Base-by-base conservation (phyloP, 2,113 vertebrate genomes). In the Prochilodus magdalenae region DNA sequence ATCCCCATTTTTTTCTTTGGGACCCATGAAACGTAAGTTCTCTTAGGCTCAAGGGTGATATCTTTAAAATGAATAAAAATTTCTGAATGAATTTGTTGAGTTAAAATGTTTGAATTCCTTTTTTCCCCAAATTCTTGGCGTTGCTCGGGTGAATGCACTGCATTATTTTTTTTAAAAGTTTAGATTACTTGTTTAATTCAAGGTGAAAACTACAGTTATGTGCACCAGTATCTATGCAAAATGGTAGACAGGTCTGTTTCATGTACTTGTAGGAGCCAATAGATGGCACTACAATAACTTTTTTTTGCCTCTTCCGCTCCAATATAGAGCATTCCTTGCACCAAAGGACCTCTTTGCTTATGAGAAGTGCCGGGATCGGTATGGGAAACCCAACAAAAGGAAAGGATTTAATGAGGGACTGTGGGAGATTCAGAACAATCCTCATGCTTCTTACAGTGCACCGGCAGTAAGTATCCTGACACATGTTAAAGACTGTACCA, bases 361-460 rank as follows among this genome's bases (percentile, higher is more conserved):
- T 44, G 97, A 99, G 78, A 99, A 99, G 33, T 96, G 94, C 79
- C 95, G 94, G 74, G 97, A 99, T 40, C 97, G 97, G 85, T 99
- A 97, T 6, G 97, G 98, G 40, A 99, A 99, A 77, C 96, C 97
- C 75, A 99, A 99, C 94, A 99, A 99, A 93, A 94, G 98, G 85
- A 99, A 99, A 95, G 98, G 98, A 72, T 99, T 99, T 92, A 99
- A 99, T 81, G 97, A 99, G 88, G 98, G 97, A 69, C 93, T 99
- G 89, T 99, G 97, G 97, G 98, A 99, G 89, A 99, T 99, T 86
- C 96, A 99, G 92, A 98, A 98, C 92, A 98, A 98, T 86, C 97
- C 98, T n/a, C 96, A 99, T 14, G 97, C 97, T 84, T 99, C 97
- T 87, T 99, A 99, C 93, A 98, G 93, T 3, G 95, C 96, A 0